These are phyloP conservation scores for Aphelocoma californica DNA, from an alignment of 2,797 vertebrate species.

Conservation along the genomic window DNA sequence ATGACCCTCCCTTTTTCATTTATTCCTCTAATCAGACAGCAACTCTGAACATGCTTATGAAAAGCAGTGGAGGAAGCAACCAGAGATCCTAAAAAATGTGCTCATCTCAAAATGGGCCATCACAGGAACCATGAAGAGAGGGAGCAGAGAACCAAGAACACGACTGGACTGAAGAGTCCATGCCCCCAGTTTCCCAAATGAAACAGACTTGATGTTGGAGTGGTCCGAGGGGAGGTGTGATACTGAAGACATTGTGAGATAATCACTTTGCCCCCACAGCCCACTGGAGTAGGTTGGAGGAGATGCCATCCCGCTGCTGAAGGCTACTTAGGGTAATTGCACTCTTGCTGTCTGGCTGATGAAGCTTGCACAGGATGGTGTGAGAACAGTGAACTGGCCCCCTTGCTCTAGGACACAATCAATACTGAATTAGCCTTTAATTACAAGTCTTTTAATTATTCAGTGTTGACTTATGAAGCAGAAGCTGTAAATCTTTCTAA, in stretches of 20 bases:
- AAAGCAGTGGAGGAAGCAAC: background rate
- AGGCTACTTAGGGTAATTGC: background rate
- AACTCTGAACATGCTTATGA: background rate
- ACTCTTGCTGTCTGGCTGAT: background rate
- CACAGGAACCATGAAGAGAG: background rate
- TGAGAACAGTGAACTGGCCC: background rate
- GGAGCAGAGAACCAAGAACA: background rate
- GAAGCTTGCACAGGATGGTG: background rate
- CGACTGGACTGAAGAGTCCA: background rate
- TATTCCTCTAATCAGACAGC: background rate
- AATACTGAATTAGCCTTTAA: slow-evolving; percentile 79
- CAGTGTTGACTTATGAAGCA: slow-evolving; percentile 71
- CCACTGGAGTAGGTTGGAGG: background rate
- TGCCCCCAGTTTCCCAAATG: background rate
- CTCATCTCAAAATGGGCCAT: background rate
- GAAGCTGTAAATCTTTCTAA: slow-evolving; percentile 61
- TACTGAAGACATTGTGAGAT: background rate
- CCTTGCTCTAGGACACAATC: slow-evolving; percentile 72
- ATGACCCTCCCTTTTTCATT: background rate
- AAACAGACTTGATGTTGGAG: background rate
- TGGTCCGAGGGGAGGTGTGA: background rate
- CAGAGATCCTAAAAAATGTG: background rate
- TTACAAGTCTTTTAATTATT: slow-evolving; percentile 82
- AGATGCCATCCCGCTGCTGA: slow-evolving; percentile 3
- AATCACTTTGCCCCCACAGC: background rate